Evolutionary conservation across 2,113 vertebrate species (phyloP).

Genomic region (Lontra canadensis): DNA sequence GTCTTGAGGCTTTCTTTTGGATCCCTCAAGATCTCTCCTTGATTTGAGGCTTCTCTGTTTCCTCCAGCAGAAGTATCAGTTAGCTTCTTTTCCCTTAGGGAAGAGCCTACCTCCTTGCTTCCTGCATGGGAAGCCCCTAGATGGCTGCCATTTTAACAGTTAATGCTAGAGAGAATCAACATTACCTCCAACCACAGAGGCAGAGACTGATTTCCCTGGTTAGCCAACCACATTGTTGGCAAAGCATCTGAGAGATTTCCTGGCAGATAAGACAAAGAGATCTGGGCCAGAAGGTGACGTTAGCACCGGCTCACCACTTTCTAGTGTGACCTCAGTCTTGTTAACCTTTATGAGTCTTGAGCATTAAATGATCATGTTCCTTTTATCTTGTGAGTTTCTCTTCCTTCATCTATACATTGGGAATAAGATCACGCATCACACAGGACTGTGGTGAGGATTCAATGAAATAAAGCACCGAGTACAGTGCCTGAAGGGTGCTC

Average conservation of each 20-base stretch:
- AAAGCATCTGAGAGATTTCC: not conserved
- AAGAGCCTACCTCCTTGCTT: not conserved
- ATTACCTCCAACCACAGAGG: not conserved
- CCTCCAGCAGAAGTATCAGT: not conserved
- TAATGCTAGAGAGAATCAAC: not conserved
- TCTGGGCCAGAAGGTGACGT: not conserved
- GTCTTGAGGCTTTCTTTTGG: not conserved
- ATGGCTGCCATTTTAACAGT: not conserved
- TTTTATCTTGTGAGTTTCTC: not conserved
- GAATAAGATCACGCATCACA: not conserved
- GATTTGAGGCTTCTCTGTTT: not conserved
- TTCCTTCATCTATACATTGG: not conserved
- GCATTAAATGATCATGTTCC: not conserved
- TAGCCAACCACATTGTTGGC: not conserved
- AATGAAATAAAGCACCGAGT: not conserved
- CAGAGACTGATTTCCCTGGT: not conserved
- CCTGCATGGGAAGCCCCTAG: not conserved
- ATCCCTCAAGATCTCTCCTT: not conserved
- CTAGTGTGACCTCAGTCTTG: not conserved
- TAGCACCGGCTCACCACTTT: not conserved
- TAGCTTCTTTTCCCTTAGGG: not conserved
- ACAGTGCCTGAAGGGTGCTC: not conserved
- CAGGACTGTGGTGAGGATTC: not conserved
- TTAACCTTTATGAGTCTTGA: not conserved
- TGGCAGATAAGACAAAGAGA: not conserved